Percentiles rank a stretch among this genome's conserved stretches.
Conservation (phyloP, 2,797 vertebrate species). For the Xiphorhynchus erythropygius region DNA sequence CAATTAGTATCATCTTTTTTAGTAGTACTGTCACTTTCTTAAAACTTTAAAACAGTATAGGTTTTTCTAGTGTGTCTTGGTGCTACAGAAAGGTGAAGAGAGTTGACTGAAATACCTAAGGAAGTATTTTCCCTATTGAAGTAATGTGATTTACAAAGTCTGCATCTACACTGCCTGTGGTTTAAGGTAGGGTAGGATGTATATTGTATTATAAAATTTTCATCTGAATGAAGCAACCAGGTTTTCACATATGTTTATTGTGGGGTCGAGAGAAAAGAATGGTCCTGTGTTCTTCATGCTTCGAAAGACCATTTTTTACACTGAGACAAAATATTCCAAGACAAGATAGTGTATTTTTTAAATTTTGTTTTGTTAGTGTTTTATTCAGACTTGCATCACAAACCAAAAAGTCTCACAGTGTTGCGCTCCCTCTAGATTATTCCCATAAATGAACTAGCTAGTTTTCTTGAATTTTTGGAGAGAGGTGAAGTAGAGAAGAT, state of each 20-base stretch:
- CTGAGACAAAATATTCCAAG: background rate
- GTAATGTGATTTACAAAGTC: background rate
- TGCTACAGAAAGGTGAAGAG: background rate
- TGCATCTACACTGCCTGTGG: background rate
- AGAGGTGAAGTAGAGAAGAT: background rate
- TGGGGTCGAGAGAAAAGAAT: background rate
- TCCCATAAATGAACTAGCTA: background rate
- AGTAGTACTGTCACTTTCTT: background rate
- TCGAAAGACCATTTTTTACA: background rate
- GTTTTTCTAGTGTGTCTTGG: background rate
- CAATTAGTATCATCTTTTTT: background rate
- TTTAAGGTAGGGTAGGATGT: background rate
- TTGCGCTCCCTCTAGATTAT: background rate
- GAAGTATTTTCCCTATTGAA: background rate
- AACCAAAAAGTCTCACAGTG: background rate
- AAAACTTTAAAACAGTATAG: background rate
- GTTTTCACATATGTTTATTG: background rate
- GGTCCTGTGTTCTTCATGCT: background rate
- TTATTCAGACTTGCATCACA: background rate
- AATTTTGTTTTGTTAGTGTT: background rate
- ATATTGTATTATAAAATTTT: background rate
- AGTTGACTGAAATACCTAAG: background rate
- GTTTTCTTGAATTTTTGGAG: background rate
- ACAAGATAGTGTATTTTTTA: background rate
- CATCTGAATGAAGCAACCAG: background rate